Evolutionary conservation across 2,797 vertebrate genomes (phyloP).

Genomic region (Protonibea diacanthus): DNA sequence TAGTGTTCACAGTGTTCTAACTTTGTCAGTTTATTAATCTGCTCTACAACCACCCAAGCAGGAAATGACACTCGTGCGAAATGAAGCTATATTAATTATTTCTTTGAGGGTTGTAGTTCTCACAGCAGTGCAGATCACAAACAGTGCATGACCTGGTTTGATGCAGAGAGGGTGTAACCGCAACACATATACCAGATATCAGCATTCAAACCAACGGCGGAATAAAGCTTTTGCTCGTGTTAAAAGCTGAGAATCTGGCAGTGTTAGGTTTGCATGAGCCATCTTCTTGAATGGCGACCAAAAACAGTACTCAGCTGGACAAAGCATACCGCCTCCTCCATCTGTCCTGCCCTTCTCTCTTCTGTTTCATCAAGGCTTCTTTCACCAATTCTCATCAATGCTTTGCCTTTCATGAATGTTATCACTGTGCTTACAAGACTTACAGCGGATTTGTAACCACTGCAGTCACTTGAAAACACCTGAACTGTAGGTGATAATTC

Average conservation of each 20-base stretch:
- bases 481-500: constrained; percentile 2
- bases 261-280: constrained; percentile 59
- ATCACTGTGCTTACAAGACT: constrained; percentile 3
- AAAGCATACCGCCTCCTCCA: constrained; percentile 67
- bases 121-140: constrained; percentile 11
- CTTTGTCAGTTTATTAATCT: constrained; percentile 55
- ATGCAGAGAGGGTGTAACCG: not conserved
- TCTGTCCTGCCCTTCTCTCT: constrained; percentile 72
- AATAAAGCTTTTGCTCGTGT: constrained; percentile 33
- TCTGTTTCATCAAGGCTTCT: constrained; percentile 59
- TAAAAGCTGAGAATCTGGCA: constrained; percentile 60
- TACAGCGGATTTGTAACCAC: constrained; percentile 7
- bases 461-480: not conserved
- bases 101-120: constrained; percentile 16
- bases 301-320: constrained; percentile 72
- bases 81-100: constrained; percentile 59
- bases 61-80: constrained; percentile 52
- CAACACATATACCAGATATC: constrained; percentile 24
- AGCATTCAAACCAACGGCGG: constrained; percentile 17
- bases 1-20: constrained; percentile 43
- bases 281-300: constrained; percentile 74
- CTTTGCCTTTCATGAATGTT: constrained; percentile 29
- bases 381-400: constrained; percentile 32
- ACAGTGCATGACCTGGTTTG: constrained; percentile 2
- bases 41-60: constrained; percentile 37